Evolutionary conservation across 2,797 vertebrate species (phyloP).

Genomic region (Onychomys arenicola): DNA sequence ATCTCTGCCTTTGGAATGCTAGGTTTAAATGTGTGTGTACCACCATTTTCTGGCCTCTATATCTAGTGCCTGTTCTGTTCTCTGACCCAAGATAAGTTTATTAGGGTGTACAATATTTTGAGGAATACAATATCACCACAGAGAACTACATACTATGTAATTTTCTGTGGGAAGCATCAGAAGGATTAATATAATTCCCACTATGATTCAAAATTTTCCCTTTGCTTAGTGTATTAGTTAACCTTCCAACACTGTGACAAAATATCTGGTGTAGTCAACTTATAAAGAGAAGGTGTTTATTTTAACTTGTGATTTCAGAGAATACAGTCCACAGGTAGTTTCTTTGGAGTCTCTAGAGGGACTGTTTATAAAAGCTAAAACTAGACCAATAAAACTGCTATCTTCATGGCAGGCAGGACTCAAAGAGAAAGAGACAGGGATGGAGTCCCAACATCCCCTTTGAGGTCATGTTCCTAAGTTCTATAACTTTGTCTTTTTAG

Average conservation of each 20-base stretch:
- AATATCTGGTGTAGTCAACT: background rate
- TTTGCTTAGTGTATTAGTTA: background rate
- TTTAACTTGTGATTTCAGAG: background rate
- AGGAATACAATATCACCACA: too few species aligned
- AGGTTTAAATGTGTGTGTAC: too few species aligned
- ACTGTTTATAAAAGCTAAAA: background rate
- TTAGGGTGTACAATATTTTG: too few species aligned
- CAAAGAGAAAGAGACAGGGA: background rate
- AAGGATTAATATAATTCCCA: background rate
- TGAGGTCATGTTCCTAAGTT: background rate
- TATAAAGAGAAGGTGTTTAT: background rate
- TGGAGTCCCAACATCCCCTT: background rate
- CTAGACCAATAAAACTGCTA: background rate
- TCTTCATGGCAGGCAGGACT: background rate
- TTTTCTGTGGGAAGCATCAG: background rate
- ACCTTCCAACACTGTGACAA: background rate
- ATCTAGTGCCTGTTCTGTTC: too few species aligned
- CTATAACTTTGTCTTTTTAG: background rate
- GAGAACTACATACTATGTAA: background rate
- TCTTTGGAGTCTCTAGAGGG: background rate
- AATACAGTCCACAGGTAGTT: background rate
- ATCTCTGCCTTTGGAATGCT: too few species aligned
- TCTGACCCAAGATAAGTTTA: too few species aligned
- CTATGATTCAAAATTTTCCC: background rate
- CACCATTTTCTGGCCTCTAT: too few species aligned